Base-by-base conservation (phyloP, 2,113 vertebrate genomes). In the Podarcis raffonei region DNA sequence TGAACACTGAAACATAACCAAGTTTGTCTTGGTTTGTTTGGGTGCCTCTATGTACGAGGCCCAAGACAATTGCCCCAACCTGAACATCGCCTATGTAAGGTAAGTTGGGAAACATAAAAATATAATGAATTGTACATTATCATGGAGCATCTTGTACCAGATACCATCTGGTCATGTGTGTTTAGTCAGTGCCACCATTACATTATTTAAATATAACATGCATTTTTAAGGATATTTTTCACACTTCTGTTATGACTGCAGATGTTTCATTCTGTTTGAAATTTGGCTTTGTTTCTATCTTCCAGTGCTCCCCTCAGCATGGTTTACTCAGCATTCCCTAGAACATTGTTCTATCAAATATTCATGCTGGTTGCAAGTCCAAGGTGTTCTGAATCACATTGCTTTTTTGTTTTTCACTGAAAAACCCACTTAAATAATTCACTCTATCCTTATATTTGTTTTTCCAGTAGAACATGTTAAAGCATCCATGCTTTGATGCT, bases 381-480 rank as follows among this genome's bases (percentile, higher is more conserved):
- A 82, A 22, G 18, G 23, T 66, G 62, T 48, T 83, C 11, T 83
- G 23, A 57, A 75, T 74, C 80, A 75, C 13, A 65, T 81, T 11
- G 48, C 37, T 6, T 12, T 16, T 85, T 66, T 81, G 16, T 37
- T 81, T 75, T 85, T 79, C 42, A 27, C 13, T 85, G 59, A 85
- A 76, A 32, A 57, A n/a, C 62, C 59, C 48, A 74, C 23, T 48
- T 81, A 85, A 85, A 80, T 89, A 87, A 53, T 75, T 81, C 32
- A 71, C 12, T 30, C 84, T 65, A 42, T 25, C 39, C 12, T 62
- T 65, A 23, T 22, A 22, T 48, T 74, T 6, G 23, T 62, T 89
- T 89, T 48, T 37, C 35, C 77, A 53, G 15, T 37, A 62, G 66
- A 65, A 74, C 62, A 89, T 7, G 9, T 66, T 75, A n/a, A 66